A percentile compares a stretch with the other conserved stretches of the same genome.
Evolutionary conservation across 2,888 invertebrate genomes (phyloP).

Genomic region (Lasioglossum villosulum): DNA sequence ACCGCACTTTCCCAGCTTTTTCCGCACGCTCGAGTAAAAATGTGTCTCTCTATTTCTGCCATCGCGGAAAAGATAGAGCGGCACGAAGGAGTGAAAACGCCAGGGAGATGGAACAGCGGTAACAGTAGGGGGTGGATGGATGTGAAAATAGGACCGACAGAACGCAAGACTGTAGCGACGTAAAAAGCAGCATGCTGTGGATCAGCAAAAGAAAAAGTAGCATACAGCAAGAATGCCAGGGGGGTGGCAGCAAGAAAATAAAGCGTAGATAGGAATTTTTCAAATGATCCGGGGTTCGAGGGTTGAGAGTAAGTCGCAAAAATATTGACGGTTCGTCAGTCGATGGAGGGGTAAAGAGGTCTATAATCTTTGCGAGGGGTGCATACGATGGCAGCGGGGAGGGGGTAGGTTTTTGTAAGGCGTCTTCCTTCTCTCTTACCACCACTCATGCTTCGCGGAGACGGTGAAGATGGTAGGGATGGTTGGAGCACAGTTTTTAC

Average conservation of each 20-base stretch:
- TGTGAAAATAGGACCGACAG: constrained; percentile 72
- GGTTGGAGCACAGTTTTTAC: constrained; percentile 68
- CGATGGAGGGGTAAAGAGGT: constrained; percentile 57
- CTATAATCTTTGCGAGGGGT: constrained; percentile 52
- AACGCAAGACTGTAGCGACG: constrained; percentile 59
- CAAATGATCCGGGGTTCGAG: constrained; percentile 49
- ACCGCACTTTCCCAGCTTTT: constrained; percentile 76
- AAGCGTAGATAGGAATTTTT: constrained; percentile 49
- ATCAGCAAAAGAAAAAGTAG: constrained; percentile 60
- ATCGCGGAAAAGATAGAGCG: constrained; percentile 53
- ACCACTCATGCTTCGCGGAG: constrained; percentile 42
- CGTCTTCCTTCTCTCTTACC: constrained; percentile 56
- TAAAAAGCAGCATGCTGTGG: constrained; percentile 57
- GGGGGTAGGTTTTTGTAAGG: constrained; percentile 63
- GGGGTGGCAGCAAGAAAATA: constrained; percentile 57
- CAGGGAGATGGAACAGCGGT: not conserved
- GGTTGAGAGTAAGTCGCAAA: constrained; percentile 60
- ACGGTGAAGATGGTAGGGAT: constrained; percentile 59
- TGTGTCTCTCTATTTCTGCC: constrained; percentile 69
- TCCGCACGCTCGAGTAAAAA: constrained; percentile 77
- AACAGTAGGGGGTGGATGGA: constrained; percentile 43
- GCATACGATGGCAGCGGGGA: constrained; percentile 44
- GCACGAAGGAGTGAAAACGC: constrained; percentile 41
- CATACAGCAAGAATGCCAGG: constrained; percentile 39
- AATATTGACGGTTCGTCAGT: constrained; percentile 56